Base-by-base conservation (phyloP, 1,140 invertebrate genomes). In the Scaptodrosophila lebanonensis region DNA sequence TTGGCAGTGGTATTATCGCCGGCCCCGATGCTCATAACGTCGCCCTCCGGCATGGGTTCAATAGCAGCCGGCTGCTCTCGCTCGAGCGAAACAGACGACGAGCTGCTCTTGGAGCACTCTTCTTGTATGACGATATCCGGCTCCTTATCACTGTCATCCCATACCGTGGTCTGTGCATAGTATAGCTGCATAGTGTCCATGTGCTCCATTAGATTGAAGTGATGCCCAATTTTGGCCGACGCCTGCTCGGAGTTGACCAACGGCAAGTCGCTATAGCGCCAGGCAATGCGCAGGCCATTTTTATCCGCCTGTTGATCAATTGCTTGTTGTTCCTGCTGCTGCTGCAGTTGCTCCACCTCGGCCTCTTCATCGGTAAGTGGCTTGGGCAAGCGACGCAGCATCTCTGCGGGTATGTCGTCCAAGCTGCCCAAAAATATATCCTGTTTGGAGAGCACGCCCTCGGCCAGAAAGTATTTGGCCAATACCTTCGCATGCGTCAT, bases 231-330 rank as follows among this genome's bases (percentile, higher is more conserved):
- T 27, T 76, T 70, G 29, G 82, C 86, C 1, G 50, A 47, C 6
- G 69, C 47, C 30, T 88, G 86, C 22, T 88, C 88, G 3, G 91
- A 91, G 66, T 94, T 91, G 1, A 93, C 88, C 66, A 90, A 73
- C 27, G 90, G 91, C 69, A 95, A 88, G 62, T 93, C 91, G 73
- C 94, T 91, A 87, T 96, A 96, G 40, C 94, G 89, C 93, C 95
- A 96, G 3, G 95, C 95, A 85, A 96, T 96, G 76, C 93, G 92
- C 91, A 96, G 92, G 61, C 92, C 89, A 39, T 92, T 89, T 11
- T 84, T 64, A 15, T 43, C 44, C 3, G 38, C 33, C 12, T 51
- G 42, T 42, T 52, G 52, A 43, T 57, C 52, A 58, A 65, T 44
- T 85, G 82, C 67, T 2, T 36, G 39, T 48, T 63, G 40, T 39